Conservation (phyloP, 2,113 vertebrate species). For the Forbesichthys agassizii region DNA sequence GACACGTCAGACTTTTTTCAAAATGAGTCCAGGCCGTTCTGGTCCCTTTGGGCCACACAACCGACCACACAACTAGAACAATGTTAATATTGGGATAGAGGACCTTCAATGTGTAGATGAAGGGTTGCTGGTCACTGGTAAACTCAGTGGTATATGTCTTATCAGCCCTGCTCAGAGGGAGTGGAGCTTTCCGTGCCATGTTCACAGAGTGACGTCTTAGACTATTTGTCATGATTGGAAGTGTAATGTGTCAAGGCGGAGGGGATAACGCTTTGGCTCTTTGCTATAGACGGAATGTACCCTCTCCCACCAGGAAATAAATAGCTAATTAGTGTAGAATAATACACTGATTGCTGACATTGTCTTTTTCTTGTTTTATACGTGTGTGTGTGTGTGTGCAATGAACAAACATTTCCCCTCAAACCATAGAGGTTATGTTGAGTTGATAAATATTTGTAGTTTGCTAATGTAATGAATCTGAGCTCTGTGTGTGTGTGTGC, state of each 20-base stretch:
- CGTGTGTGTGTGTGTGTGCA: constrained; percentile 28
- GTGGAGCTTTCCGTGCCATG: constrained; percentile 71
- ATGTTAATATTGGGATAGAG: not conserved
- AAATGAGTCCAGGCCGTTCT: no score
- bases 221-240: constrained; percentile 71
- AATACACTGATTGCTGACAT: no score
- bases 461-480: constrained; percentile 73
- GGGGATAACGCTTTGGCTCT: no score
- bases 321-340: no score
- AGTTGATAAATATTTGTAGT: constrained; percentile 76
- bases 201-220: constrained; percentile 71
- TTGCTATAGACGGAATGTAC: no score
- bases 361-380: not conserved
- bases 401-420: constrained; percentile 34
- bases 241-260: not conserved
- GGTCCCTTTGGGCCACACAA: no score
- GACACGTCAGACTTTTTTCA: no score
- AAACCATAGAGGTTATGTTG: constrained; percentile 74
- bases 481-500: constrained; percentile 50
- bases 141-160: constrained; percentile 7
- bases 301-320: no score
- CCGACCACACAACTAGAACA: no score
- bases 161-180: constrained; percentile 48
- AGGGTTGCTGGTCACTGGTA: constrained; percentile 1
- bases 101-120: not conserved